phyloP scores from a whole-genome alignment of 2,888 invertebrate genomes.

The Euplexia lucipara region DNA sequence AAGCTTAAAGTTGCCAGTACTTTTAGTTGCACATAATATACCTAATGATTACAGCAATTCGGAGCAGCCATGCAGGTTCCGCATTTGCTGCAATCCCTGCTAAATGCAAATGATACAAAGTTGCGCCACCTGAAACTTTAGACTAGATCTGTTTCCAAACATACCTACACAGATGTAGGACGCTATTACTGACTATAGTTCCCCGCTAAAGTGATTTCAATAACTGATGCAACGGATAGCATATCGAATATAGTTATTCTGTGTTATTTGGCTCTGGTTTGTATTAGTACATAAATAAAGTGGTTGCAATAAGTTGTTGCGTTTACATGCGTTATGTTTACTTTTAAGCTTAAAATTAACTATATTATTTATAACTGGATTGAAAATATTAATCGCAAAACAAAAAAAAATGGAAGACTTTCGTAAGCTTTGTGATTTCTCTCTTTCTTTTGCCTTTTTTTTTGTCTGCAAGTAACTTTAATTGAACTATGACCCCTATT shows the following conservation, averaged over 20 bases:
- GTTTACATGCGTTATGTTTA: background rate
- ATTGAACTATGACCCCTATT: no score
- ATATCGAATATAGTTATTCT: background rate
- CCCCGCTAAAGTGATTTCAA: conserved; percentile 55
- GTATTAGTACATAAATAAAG: background rate
- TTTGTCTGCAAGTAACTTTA: no score
- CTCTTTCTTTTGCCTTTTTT: no score
- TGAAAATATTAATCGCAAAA: no score
- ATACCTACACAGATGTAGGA: conserved; percentile 34
- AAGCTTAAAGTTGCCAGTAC: background rate
- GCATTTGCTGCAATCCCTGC: conserved; percentile 53
- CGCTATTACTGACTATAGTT: conserved; percentile 48
- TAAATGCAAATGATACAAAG: conserved; percentile 67
- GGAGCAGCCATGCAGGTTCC: conserved; percentile 32
- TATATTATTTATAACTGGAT: no score
- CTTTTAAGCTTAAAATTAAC: background rate
- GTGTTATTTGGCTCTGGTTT: background rate
- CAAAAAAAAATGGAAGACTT: no score
- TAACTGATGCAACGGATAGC: conserved; percentile 33
- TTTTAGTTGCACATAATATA: conserved; percentile 11
- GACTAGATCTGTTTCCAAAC: conserved; percentile 52
- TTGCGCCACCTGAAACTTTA: conserved; percentile 60
- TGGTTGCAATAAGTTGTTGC: background rate
- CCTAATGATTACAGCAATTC: conserved; percentile 44
- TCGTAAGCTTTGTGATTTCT: no score